Base-by-base conservation (phyloP, 2,113 vertebrate genomes). In the Pao palembangensis region DNA sequence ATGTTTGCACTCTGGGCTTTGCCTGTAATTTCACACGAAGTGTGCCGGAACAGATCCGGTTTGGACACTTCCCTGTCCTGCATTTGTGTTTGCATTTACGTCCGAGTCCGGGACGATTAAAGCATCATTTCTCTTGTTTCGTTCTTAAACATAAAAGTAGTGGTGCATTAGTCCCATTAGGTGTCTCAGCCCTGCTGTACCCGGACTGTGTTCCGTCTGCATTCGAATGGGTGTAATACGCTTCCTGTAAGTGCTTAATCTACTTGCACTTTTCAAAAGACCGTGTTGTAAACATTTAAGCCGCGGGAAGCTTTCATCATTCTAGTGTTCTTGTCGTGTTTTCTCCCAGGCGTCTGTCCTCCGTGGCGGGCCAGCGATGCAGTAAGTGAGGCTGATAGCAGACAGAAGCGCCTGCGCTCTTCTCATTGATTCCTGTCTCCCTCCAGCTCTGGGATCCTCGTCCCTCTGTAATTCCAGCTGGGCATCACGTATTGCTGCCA, bases 341-440 rank as follows among this genome's bases (percentile, higher is more conserved):
- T 47, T 47, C 15, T 47, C 44, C n/a, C 44, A 47, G 54, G 34
- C 68, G 67, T 18, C 41, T 63, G 44, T 61, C 62, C 43, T 69
- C 65, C 52, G 58, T 25, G 66, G 63, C 64, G 64, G 20, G 55
- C 59, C 55, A 61, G 61, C 57, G 79, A 71, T 62, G 72, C 61
- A 62, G 59, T 67, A 69, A 73, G 75, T 70, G 59, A 71, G 65
- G 55, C 47, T 78, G 70, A 75, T 67, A 56, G 68, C 51, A 64
- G 69, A 21, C 31, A 46, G 52, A 64, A 63, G 57, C 15, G 11
- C 64, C 76, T 64, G 54, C 55, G 64, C 54, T 75, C 65, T 55
- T 77, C 54, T 38, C 62, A 84, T 87, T 46, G 79, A 87, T 81
- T 71, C 71, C 63, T 70, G 54, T 58, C 75, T 69, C 64, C 55